These are phyloP conservation scores for Machimus rusticus DNA, from an alignment of 2,888 invertebrate genomes.

Conservation along the genomic window DNA sequence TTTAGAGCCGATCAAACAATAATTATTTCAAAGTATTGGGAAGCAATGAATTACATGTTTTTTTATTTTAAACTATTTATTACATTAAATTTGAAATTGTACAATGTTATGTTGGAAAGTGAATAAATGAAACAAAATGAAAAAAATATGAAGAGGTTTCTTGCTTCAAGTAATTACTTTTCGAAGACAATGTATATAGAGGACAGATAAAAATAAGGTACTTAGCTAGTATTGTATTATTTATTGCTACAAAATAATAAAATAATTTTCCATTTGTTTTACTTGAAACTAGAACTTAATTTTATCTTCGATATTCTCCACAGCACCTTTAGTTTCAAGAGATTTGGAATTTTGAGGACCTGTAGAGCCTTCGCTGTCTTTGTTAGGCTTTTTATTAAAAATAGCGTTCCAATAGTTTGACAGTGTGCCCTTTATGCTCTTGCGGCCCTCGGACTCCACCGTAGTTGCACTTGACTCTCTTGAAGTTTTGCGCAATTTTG, in stretches of 20 bases:
- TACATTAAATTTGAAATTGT: too few species aligned
- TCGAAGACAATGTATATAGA: background rate
- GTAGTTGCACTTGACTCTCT: background rate
- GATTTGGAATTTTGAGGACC: background rate
- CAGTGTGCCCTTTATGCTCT: background rate
- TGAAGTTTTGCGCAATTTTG: background rate
- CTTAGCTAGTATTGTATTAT: background rate
- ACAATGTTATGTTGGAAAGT: too few species aligned
- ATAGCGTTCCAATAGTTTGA: background rate
- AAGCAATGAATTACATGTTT: too few species aligned
- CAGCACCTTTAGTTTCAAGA: background rate
- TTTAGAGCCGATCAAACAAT: too few species aligned
- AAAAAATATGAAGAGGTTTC: too few species aligned
- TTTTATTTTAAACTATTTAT: too few species aligned
- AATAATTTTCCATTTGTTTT: background rate
- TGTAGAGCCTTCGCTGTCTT: background rate
- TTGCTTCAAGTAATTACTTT: too few species aligned
- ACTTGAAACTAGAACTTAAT: background rate
- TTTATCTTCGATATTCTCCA: background rate
- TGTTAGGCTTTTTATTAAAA: background rate
- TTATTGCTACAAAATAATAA: background rate
- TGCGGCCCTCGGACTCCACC: background rate
- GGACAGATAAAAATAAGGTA: background rate
- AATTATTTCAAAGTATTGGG: too few species aligned
- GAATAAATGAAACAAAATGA: too few species aligned